Evolutionary conservation across 2,888 invertebrate species (phyloP).

Genomic region (Troglohyphantes excavatus): DNA sequence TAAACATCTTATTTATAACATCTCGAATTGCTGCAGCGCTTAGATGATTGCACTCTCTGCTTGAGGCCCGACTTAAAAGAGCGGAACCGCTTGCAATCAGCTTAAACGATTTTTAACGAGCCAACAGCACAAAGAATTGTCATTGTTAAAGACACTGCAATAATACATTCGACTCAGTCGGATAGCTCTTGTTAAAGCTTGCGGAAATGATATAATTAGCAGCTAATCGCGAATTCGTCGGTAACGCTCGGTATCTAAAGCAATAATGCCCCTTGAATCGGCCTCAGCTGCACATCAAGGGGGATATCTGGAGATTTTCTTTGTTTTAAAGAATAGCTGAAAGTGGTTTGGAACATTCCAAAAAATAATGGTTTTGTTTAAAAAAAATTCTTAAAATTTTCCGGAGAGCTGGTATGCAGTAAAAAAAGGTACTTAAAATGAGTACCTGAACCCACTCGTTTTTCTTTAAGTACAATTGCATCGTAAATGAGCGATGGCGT

Average conservation of each 20-base stretch:
- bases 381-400: no score
- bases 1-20: slow-evolving; percentile 1
- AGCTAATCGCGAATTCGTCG: slow-evolving; percentile 29
- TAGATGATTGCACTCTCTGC: slow-evolving; percentile 5
- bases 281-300: background rate
- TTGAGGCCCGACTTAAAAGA: slow-evolving; percentile 1
- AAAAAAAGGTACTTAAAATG: no score
- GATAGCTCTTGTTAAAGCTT: slow-evolving; percentile 40
- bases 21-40: background rate
- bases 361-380: no score
- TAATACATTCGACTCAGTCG: slow-evolving; percentile 24
- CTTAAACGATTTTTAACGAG: slow-evolving; percentile 66
- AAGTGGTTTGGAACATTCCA: background rate
- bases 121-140: slow-evolving; percentile 43
- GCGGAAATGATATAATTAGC: slow-evolving; percentile 57
- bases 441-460: no score
- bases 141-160: slow-evolving; percentile 32
- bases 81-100: slow-evolving; percentile 28
- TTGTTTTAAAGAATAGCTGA: background rate
- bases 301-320: background rate
- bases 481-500: no score
- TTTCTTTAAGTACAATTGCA: no score
- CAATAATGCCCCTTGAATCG: background rate
- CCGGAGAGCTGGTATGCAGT: no score
- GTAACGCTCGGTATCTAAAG: slow-evolving; percentile 9